phyloP scores from a whole-genome alignment of 2,888 invertebrate genomes.

The Sylvicola fuscatus region DNA sequence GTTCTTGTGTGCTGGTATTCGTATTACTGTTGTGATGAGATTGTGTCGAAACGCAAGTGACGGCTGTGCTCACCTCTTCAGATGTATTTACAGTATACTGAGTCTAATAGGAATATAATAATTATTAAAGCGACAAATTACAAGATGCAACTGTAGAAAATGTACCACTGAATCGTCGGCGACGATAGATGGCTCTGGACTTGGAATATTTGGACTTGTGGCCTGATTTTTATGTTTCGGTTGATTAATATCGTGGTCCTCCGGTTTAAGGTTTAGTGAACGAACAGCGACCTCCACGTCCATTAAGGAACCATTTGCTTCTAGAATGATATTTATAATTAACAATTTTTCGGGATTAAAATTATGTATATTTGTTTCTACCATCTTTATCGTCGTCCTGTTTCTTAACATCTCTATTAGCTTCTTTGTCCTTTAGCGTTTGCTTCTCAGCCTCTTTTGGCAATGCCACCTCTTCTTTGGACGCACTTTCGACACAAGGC shows the following conservation, averaged over 20 bases:
- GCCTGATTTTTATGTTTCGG: constrained; percentile 26
- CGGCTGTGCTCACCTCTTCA: background rate
- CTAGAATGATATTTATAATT: too few relatives aligned
- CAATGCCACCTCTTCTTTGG: too few relatives aligned
- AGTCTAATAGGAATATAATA: background rate
- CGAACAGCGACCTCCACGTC: too few relatives aligned
- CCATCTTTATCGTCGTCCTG: too few relatives aligned
- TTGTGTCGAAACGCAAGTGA: too few relatives aligned
- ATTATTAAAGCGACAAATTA: background rate
- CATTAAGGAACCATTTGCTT: too few relatives aligned
- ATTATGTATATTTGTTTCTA: too few relatives aligned
- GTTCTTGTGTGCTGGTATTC: background rate
- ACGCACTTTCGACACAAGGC: too few relatives aligned
- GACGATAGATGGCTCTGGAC: constrained; percentile 9
- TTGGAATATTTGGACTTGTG: constrained; percentile 25
- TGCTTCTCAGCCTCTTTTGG: too few relatives aligned
- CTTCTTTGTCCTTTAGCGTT: constrained; percentile 3
- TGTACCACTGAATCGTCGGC: constrained; percentile 4
- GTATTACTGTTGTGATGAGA: background rate
- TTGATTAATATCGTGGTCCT: constrained; percentile 11
- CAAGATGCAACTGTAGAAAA: background rate
- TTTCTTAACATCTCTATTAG: constrained; percentile 2
- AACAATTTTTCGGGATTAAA: too few relatives aligned
- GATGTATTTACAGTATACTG: too few relatives aligned
- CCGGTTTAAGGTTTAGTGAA: too few relatives aligned